Evolutionary conservation across 2,888 invertebrate species (phyloP), one percentile per base, ranked within the genome.

Genomic region (Phyllotreta cruciferae): DNA sequence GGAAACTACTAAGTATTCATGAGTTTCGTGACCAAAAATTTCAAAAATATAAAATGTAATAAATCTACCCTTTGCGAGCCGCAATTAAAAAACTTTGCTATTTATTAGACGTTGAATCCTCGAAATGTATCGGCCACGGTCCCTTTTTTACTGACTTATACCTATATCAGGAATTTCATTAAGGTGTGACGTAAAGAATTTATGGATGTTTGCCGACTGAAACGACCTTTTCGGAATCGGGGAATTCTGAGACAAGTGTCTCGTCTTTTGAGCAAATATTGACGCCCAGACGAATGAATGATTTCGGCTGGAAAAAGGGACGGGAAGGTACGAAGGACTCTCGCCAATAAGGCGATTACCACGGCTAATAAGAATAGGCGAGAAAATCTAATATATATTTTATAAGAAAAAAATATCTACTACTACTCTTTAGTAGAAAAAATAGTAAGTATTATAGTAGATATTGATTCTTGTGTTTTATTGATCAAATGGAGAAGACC

Each of bases 251-350:
- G 63, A 67, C 65, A 68, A 70, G 61, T 66, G 68, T 61, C 67
- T 68, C 68, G 64, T 71, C 69, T 68, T 66, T 63, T 55, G 58
- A 14, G 53, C 60, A 71, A 68, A 71, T 71, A 71, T 71, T 69
- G 71, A 69, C 70, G 24, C 45, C 39, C 45, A 39, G 50, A 63
- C 54, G 52, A 58, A 62, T 58, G 52, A 58, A 50, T 56, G 58
- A 57, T 61, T 58, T 55, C 34, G 56, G 53, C 4, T 7, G 14
- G 8, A 8, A 47, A 35, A 36, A 14, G 36, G 9, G 24, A 4
- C 6, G 35, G 36, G 6, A 41, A 1, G n/a, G 36, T n/a, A 44
- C 44, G 39, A 34, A 56, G 44, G 56, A 24, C 36, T 3, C 24
- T 24, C 8, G 47, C 13, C 47, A 14, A 47, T 47, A 47, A 47